Percentiles rank a stretch among this genome's conserved stretches.
These are phyloP conservation scores for Leptogaster cylindrica DNA, from an alignment of 2,888 invertebrate genomes.

Conservation along the genomic window DNA sequence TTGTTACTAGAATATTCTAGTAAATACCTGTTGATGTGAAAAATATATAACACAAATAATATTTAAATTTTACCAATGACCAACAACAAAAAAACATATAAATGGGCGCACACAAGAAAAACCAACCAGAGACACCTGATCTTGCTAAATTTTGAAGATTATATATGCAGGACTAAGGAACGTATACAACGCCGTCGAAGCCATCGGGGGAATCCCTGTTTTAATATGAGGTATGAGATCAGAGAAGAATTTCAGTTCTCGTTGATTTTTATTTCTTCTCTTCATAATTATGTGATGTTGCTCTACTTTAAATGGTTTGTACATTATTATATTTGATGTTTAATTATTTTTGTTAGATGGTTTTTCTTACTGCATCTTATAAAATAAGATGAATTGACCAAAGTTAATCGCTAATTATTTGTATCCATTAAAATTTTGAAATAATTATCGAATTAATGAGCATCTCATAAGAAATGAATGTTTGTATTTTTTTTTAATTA, in stretches of 20 bases:
- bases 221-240: not conserved
- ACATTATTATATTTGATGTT: slow-evolving; percentile 7
- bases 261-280: slow-evolving; percentile 29
- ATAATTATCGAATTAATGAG: slow-evolving; percentile 29
- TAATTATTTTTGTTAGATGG: slow-evolving; percentile 24
- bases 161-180: no score
- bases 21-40: slow-evolving; percentile 8
- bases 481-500: not conserved
- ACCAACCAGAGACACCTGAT: slow-evolving; percentile 13
- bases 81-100: slow-evolving; percentile 23
- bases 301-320: slow-evolving; percentile 7
- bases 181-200: no score
- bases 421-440: slow-evolving; percentile 31
- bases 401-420: slow-evolving; percentile 30
- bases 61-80: slow-evolving; percentile 26
- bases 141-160: no score
- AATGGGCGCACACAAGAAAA: slow-evolving; percentile 27
- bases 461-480: slow-evolving; percentile 21
- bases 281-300: slow-evolving; percentile 18
- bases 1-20: not conserved
- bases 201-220: not conserved
- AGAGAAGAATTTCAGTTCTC: slow-evolving; percentile 17
- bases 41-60: slow-evolving; percentile 23
- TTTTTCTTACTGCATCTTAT: slow-evolving; percentile 19
- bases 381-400: slow-evolving; percentile 21